Evolutionary conservation across 1,140 invertebrate genomes (phyloP).

Genomic region (Cephus cinctus): DNA sequence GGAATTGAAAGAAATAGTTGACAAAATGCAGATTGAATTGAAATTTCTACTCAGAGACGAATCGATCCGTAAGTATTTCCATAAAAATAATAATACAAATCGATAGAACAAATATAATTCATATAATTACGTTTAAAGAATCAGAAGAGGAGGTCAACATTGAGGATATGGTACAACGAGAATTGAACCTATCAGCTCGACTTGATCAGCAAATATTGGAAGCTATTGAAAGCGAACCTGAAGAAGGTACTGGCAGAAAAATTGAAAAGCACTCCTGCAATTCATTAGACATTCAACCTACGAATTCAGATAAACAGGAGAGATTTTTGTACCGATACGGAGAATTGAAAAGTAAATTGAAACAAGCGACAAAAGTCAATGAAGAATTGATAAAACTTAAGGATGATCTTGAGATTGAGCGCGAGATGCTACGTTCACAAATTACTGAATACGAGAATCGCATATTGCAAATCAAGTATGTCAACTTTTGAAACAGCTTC

Average conservation of each 20-base stretch:
- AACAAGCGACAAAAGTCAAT: conserved; percentile 45
- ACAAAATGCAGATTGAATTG: conserved; percentile 44
- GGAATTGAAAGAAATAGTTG: conserved; percentile 42
- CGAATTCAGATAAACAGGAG: conserved; percentile 20
- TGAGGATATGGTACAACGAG: conserved; percentile 62
- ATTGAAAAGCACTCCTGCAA: conserved; percentile 27
- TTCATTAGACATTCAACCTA: conserved; percentile 23
- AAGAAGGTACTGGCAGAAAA: conserved; percentile 17
- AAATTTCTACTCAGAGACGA: conserved; percentile 35
- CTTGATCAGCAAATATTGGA: conserved; percentile 61
- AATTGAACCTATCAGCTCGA: conserved; percentile 61
- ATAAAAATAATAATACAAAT: conserved; percentile 1
- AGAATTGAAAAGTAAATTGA: conserved; percentile 30
- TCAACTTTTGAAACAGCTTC: neutral
- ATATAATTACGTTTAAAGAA: neutral
- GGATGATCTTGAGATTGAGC: conserved; percentile 47
- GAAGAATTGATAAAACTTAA: conserved; percentile 49
- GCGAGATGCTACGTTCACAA: conserved; percentile 42
- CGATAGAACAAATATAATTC: neutral
- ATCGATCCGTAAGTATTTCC: conserved; percentile 11
- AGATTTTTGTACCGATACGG: conserved; percentile 28
- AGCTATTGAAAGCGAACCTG: conserved; percentile 55
- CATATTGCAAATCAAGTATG: conserved; percentile 42
- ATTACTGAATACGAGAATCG: conserved; percentile 46
- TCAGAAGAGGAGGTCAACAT: conserved; percentile 47